Conservation (phyloP, 2,888 invertebrate species). For the Drosophila nr. fundita region DNA sequence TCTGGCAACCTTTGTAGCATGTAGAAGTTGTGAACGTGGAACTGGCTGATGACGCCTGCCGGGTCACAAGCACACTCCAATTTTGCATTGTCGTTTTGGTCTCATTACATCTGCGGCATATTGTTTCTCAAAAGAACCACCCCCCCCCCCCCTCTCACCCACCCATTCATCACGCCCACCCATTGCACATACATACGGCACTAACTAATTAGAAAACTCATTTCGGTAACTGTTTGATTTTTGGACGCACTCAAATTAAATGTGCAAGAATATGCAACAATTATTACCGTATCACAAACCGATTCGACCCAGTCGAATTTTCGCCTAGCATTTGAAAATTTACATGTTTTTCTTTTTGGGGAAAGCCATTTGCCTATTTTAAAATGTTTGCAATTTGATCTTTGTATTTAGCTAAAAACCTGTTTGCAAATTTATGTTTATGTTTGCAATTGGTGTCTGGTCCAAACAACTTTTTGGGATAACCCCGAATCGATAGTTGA, state of each 20-base stretch:
- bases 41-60: constrained; percentile 5
- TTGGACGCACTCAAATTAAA: neutral
- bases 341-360: neutral
- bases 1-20: neutral
- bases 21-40: constrained; percentile 1
- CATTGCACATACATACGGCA: neutral
- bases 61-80: neutral
- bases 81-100: constrained; percentile 4
- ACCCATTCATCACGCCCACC: neutral
- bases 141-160: neutral
- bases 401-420: neutral
- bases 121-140: neutral
- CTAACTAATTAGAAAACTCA: neutral
- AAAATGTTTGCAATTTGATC: neutral
- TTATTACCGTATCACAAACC: neutral
- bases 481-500: neutral
- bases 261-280: neutral
- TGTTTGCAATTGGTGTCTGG: neutral
- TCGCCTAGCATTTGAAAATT: neutral
- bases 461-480: neutral
- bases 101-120: constrained; percentile 17
- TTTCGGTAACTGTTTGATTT: constrained; percentile 1
- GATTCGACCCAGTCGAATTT: neutral
- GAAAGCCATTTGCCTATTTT: neutral
- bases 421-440: neutral